phyloP scores from a whole-genome alignment of 2,888 invertebrate species.

The Drosophila siamana region DNA sequence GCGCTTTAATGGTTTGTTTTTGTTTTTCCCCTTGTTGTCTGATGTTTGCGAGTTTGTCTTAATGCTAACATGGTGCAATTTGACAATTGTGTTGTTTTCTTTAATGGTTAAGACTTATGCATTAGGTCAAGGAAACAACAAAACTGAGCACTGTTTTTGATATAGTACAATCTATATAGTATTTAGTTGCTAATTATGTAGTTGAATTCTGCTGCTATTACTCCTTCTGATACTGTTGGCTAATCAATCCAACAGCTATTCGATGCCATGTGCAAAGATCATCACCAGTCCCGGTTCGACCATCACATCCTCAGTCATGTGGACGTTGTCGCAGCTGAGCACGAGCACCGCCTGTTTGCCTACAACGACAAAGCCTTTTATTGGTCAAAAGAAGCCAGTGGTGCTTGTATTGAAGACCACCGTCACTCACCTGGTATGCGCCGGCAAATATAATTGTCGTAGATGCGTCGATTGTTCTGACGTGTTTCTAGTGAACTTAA shows the following conservation, averaged over 20 bases:
- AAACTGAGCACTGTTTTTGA: constrained; percentile 73
- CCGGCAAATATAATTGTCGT: constrained; percentile 97
- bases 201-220: constrained; percentile 42
- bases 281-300: constrained; percentile 98
- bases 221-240: not conserved
- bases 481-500: constrained; percentile 96
- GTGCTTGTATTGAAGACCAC: not conserved
- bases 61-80: constrained; percentile 39
- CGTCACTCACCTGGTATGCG: constrained; percentile 91
- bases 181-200: constrained; percentile 47
- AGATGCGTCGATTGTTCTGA: constrained; percentile 95
- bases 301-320: constrained; percentile 98
- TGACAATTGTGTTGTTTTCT: constrained; percentile 26
- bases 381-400: constrained; percentile 33
- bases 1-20: constrained; percentile 67
- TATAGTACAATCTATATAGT: constrained; percentile 46
- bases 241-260: constrained; percentile 86
- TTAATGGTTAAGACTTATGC: constrained; percentile 40
- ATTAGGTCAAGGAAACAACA: constrained; percentile 71
- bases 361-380: constrained; percentile 84
- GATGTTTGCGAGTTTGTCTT: constrained; percentile 44
- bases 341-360: constrained; percentile 98
- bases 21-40: constrained; percentile 1
- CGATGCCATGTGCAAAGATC: constrained; percentile 99
- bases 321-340: constrained; percentile 96